Base-by-base conservation (phyloP, 2,797 vertebrate species). In the Gymnothorax reevesii region DNA sequence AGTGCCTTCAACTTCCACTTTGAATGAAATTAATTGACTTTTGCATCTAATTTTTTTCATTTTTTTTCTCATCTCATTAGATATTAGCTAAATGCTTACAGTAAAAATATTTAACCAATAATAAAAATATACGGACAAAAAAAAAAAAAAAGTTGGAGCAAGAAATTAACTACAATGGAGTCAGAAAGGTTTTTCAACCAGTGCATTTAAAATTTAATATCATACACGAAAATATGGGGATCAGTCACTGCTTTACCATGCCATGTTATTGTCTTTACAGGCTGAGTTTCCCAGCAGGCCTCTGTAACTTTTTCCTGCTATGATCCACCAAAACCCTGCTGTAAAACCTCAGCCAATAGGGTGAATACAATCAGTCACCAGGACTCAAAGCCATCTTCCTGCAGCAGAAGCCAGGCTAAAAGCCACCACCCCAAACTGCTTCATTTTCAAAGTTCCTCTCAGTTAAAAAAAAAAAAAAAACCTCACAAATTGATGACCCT, bases 401-500 rank as follows among this genome's bases (percentile, higher is more conserved):
- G 27, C 1, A 42, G 25, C 71, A 75, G 71, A 75, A 42, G 12
- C 71, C 71, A 75, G 71, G 71, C 33, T 25, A 25, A 25, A 13
- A 1, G 8, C 71, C 71, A 75, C 27, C 6, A 75, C 71, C 42
- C 71, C 10, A 15, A 33, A 75, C 10, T 42, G 71, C 27, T 42
- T 33, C 27, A 75, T 42, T 75, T 42, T 75, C 10, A 42, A 75
- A 75, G 12, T 42, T 27, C 69, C 64, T 66, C 25, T 69, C 25
- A 42, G 10, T 42, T 10, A 42, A 22, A 25, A 22, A 22, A 69
- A 69, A 7, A 60, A 69, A 69, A 22, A 7, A 71, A 42, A n/a
- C n/a, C 66, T 71, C 69, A 75, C 13, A 13, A 42, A 75, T 33
- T 69, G 33, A 75, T 75, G 71, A 75, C 71, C 71, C 33, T 75